phyloP scores from a whole-genome alignment of 2,797 vertebrate species.

The Erethizon dorsatum region DNA sequence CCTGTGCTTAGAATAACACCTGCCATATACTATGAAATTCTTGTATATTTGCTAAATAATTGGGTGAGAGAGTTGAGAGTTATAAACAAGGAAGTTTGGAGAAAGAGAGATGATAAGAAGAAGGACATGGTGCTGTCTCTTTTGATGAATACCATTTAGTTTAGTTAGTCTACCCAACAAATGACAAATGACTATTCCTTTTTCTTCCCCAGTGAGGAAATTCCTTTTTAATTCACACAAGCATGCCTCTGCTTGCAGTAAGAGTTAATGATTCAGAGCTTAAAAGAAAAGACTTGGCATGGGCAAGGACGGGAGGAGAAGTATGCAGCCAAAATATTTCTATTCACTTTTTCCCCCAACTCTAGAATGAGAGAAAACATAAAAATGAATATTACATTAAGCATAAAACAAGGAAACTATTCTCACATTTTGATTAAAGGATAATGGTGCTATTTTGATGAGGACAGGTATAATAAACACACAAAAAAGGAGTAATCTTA shows the following conservation, averaged over 20 bases:
- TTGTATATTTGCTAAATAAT: neutral
- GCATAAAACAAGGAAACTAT: constrained; percentile 64
- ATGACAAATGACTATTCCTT: neutral
- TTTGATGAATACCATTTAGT: constrained; percentile 44
- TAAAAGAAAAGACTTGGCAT: constrained; percentile 76
- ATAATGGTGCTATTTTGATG: constrained; percentile 52
- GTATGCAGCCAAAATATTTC: constrained; percentile 78
- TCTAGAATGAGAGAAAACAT: constrained; percentile 59
- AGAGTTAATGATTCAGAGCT: constrained; percentile 69
- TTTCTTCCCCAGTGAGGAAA: constrained; percentile 35
- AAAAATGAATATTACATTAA: constrained; percentile 65
- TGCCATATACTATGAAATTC: neutral
- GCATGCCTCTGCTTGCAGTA: constrained; percentile 22
- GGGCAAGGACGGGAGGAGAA: constrained; percentile 64
- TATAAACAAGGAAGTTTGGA: neutral
- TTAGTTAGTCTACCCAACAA: neutral
- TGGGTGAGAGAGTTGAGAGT: constrained; percentile 19
- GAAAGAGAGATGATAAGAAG: neutral
- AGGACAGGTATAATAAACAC: constrained; percentile 64
- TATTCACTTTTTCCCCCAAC: constrained; percentile 74
- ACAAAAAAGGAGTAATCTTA: constrained; percentile 48
- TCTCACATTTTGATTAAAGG: constrained; percentile 63
- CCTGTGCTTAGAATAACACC: neutral
- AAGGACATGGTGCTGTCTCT: neutral
- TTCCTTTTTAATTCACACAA: neutral